phyloP scores from a whole-genome alignment of 2,113 vertebrate species.

The Ceuthmochares aereus region DNA sequence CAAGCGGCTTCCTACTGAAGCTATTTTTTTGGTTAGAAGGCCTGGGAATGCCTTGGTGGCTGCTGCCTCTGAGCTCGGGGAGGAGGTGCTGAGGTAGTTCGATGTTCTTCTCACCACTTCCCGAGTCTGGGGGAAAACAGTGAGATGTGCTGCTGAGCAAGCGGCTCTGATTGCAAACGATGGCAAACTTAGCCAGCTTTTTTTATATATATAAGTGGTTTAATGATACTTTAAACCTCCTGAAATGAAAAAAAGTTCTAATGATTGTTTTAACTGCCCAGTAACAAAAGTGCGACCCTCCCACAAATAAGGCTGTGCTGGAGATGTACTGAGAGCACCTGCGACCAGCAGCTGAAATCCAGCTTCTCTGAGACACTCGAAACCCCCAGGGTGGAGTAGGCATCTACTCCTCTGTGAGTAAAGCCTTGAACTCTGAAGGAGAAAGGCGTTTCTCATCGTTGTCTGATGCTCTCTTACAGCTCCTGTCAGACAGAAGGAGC shows the following conservation, averaged over 20 bases:
- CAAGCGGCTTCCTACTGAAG: fast-evolving
- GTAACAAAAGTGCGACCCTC: fast-evolving
- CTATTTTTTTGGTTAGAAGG: too few species aligned
- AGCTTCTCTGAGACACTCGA: background rate
- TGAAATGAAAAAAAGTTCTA: too few species aligned
- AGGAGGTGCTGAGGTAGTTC: fast-evolving
- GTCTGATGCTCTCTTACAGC: background rate
- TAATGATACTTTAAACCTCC: too few species aligned
- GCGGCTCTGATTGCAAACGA: fast-evolving
- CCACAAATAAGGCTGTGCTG: fast-evolving
- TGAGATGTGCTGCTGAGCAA: background rate
- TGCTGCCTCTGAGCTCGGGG: background rate
- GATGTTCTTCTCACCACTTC: background rate
- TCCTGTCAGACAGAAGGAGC: background rate
- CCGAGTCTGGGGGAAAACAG: fast-evolving
- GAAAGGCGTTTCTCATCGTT: background rate
- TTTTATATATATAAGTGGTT: too few species aligned
- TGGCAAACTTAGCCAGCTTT: background rate
- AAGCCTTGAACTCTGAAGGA: background rate
- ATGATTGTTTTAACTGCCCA: background rate
- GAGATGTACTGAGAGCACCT: background rate
- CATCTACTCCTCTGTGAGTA: background rate
- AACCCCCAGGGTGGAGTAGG: background rate
- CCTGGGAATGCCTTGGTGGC: fast-evolving
- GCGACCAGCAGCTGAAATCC: too few species aligned